A percentile compares a stretch with the other conserved stretches of the same genome.
Conservation (phyloP, 2,797 vertebrate genomes). For the Galaxias olidus region DNA sequence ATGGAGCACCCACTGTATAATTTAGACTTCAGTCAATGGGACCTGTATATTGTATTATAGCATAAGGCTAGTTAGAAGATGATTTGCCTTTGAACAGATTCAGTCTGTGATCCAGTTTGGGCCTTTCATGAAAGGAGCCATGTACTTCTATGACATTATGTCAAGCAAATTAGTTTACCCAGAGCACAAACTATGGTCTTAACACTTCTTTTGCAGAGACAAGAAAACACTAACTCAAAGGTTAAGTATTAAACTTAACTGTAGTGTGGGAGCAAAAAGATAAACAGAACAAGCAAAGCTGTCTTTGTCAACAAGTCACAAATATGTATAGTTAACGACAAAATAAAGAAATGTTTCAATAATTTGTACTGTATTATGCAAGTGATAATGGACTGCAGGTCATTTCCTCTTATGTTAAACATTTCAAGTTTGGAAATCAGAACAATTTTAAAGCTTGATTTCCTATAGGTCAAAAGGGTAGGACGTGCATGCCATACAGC, state of each 20-base stretch:
- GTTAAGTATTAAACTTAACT: not conserved
- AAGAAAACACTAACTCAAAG: not conserved
- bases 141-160: slow-evolving; percentile 6
- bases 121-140: not conserved
- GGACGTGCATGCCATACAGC: slow-evolving; percentile 50
- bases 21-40: slow-evolving; percentile 31
- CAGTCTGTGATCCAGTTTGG: slow-evolving; percentile 3
- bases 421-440: slow-evolving; percentile 23
- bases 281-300: not conserved
- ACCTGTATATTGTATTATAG: slow-evolving; percentile 35
- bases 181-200: slow-evolving; percentile 16
- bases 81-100: slow-evolving; percentile 21
- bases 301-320: not conserved
- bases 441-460: slow-evolving; percentile 28
- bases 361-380: not conserved
- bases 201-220: not conserved
- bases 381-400: not conserved
- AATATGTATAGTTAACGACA: not conserved
- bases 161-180: not conserved
- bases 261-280: not conserved
- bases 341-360: not conserved
- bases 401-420: not conserved
- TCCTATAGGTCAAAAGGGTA: slow-evolving; percentile 28
- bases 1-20: slow-evolving; percentile 15
- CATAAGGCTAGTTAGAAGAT: slow-evolving; percentile 22